Evolutionary conservation across 1,140 invertebrate genomes (phyloP), one percentile per base, ranked within the genome.

Genomic region (Hermetia illucens): DNA sequence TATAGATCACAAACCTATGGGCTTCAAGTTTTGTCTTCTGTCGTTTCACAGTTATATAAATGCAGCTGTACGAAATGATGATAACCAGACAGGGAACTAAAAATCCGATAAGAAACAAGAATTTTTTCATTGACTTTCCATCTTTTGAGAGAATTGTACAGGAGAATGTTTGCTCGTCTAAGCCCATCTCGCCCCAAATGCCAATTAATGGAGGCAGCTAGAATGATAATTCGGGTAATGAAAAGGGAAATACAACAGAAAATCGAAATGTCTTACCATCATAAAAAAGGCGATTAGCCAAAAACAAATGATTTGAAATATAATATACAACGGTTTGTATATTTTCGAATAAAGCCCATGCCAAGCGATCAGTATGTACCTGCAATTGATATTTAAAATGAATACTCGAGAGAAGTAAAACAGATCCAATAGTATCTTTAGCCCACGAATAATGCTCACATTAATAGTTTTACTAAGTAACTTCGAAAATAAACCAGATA

Each of bases 71-170:
- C 16, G 80, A 86, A 21, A 79, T 65, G 18, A 83, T 79, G 43
- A 90, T 90, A 3, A 82, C 79, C 2, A 84, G 47, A 45, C 82
- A 88, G 0, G 84, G 86, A 21, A 89, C 54, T 6, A 84, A 66
- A 50, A 90, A 86, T 4, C 81, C 85, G 42, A 89, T 70, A 1
- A 83, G 63, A 61, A 90, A 90, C 0, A 90, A 63, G 34, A 83
- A 76, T 52, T 87, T 87, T 63, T 90, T 90, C 1, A 87, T 86
- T 5, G 85, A 89, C 17, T 65, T 72, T 12, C 75, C 72, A 43
- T 84, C 66, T 50, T 82, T 82, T 43, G 74, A 71, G 4, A 89
- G 63, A 37, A 90, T 87, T 1, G 85, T 90, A 59, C 86, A 90
- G 0, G 83, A 88, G 55, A 88, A 89, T 2, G 81, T 85, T 2